Base-by-base conservation (phyloP, 2,113 vertebrate species). In the Chloebia gouldiae region DNA sequence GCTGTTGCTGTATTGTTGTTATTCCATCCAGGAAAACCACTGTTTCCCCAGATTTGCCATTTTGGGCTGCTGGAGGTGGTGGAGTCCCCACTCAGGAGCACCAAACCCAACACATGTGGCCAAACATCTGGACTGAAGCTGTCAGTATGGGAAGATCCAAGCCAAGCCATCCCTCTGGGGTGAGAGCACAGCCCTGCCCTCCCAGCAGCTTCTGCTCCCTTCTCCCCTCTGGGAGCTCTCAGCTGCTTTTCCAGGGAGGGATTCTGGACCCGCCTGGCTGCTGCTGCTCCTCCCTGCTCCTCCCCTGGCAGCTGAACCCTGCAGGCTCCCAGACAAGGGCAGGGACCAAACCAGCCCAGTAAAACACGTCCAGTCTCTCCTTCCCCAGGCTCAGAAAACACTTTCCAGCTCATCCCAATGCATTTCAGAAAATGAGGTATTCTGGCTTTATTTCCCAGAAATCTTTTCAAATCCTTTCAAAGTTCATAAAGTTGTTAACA, bases 291-390 rank as follows among this genome's bases (percentile, higher is more conserved):
- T 7, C n/a, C 45, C 28, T 13, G 4, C 27, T 25, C 33, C 40
- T 44, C 4, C 0, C 28, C 13, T 44, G 35, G 18, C 50, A 60
- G 72, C 45, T 9, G 6, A 66, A 9, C 30, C 40, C 68, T 60
- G 19, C 30, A 22, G 42, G 18, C 45, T 50, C 39, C 79, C 68
- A 50, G 39, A 9, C 39, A 60, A 42, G 35, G 24, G 16, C 66
- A 14, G 35, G 30, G 25, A 13, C 72, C 11, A 54, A 27, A 59
- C 13, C 60, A 11, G 25, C 3, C 69, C 54, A 65, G 21, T 0
- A 15, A 20, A 5, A 1, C 3, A 6, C 6, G 7, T 0, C 64
- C 9, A 1, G 3, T 1, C 4, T 0, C 65, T 21, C 73, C 79
- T 39, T 53, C 69, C 65, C n/a, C 61, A 17, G 35, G 20, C 85